phyloP scores from a whole-genome alignment of 2,797 vertebrate species.

The Hoplostethus mediterraneus region DNA sequence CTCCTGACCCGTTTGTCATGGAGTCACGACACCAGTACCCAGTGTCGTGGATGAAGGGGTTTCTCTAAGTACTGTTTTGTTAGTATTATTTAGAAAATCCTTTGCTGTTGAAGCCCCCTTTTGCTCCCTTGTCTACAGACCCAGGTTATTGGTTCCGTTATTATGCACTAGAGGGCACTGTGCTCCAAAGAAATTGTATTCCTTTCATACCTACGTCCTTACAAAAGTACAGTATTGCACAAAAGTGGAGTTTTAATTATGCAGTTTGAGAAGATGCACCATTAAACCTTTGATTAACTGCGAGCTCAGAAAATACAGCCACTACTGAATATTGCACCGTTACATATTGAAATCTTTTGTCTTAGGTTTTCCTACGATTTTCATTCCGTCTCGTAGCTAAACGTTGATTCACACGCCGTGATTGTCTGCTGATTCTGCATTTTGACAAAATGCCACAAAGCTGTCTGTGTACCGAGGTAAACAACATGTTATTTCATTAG shows the following conservation, averaged over 20 bases:
- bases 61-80: neutral
- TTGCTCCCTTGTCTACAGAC: too few species aligned
- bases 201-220: neutral
- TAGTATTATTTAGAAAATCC: too few species aligned
- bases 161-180: conserved; percentile 61
- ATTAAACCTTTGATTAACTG: neutral
- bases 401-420: conserved; percentile 8
- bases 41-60: too few species aligned
- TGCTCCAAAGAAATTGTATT: neutral
- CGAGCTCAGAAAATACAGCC: neutral
- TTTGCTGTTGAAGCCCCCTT: too few species aligned
- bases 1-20: too few species aligned
- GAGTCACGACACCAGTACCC: too few species aligned
- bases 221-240: neutral
- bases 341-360: neutral
- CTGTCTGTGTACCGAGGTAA: conserved; percentile 57
- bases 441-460: conserved; percentile 30
- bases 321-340: neutral
- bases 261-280: neutral
- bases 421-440: conserved; percentile 21
- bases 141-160: neutral
- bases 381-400: conserved; percentile 10
- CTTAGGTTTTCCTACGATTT: neutral
- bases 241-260: conserved; percentile 3
- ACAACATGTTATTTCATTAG: conserved; percentile 71